Percentiles rank a stretch among this genome's conserved stretches.
These are phyloP conservation scores for Pelecanus crispus DNA, from an alignment of 2,113 vertebrate genomes.

Conservation along the genomic window DNA sequence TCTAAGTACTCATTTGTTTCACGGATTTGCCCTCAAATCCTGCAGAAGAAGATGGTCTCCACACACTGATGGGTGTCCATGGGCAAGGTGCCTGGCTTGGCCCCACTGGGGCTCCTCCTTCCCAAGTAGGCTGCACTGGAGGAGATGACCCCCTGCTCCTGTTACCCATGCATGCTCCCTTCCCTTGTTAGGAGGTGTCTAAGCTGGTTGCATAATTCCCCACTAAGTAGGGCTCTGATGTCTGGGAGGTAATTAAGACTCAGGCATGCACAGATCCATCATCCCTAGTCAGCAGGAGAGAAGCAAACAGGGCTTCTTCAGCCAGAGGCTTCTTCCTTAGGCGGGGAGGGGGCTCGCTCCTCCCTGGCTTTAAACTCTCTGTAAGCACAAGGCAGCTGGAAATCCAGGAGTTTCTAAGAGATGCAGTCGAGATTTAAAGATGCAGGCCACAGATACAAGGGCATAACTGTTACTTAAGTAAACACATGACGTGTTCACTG, in stretches of 20 bases:
- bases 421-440: neutral
- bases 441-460: neutral
- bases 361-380: neutral
- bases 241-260: neutral
- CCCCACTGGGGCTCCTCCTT: neutral
- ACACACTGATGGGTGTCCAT: accelerated
- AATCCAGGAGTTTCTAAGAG: neutral
- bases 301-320: accelerated
- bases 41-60: neutral
- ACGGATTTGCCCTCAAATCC: neutral
- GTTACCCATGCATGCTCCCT: neutral
- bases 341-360: accelerated
- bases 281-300: neutral
- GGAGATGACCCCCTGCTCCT: neutral
- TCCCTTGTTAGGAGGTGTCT: neutral
- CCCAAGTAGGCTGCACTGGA: neutral
- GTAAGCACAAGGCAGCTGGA: neutral
- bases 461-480: neutral
- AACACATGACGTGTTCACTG: accelerated
- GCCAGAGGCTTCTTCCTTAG: neutral
- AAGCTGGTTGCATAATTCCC: neutral
- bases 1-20: neutral
- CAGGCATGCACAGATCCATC: neutral
- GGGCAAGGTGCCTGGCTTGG: neutral
- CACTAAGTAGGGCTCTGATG: neutral